These are phyloP conservation scores for Microctonus hyperodae DNA, from an alignment of 2,888 invertebrate species.

Conservation along the genomic window DNA sequence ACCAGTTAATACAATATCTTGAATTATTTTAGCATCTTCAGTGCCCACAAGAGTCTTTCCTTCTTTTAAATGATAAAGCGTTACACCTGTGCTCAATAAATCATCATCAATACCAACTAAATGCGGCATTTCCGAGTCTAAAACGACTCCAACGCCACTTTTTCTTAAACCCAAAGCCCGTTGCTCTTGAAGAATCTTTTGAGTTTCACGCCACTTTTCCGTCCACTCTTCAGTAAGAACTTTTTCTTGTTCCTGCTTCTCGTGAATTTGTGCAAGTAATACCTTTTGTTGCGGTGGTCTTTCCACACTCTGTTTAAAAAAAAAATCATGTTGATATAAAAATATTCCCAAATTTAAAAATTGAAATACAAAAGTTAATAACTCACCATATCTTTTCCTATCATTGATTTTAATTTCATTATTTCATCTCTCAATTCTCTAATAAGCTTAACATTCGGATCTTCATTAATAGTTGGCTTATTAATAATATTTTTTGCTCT, in stretches of 20 bases:
- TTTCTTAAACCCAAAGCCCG: slow-evolving; percentile 85
- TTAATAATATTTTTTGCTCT: slow-evolving; percentile 91
- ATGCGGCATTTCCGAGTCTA: slow-evolving; percentile 92
- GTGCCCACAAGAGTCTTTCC: slow-evolving; percentile 87
- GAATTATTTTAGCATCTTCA: slow-evolving; percentile 72
- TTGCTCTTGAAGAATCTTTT: slow-evolving; percentile 87
- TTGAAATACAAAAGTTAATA: slow-evolving; percentile 6
- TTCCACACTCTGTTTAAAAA: slow-evolving; percentile 62
- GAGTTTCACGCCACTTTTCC: slow-evolving; percentile 91
- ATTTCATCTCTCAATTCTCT: slow-evolving; percentile 86
- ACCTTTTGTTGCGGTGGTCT: slow-evolving; percentile 69
- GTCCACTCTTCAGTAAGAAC: slow-evolving; percentile 92
- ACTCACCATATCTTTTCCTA: slow-evolving; percentile 71
- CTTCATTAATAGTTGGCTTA: slow-evolving; percentile 90
- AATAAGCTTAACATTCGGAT: slow-evolving; percentile 87
- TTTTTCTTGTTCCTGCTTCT: slow-evolving; percentile 90
- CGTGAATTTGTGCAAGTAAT: slow-evolving; percentile 79
- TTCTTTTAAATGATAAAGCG: slow-evolving; percentile 90
- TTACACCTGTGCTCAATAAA: slow-evolving; percentile 87
- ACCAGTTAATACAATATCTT: slow-evolving; percentile 82
- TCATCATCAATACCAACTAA: slow-evolving; percentile 92
- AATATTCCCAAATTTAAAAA: neutral
- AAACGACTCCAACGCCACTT: slow-evolving; percentile 86
- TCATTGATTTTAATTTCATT: slow-evolving; percentile 78
- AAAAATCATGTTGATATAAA: slow-evolving; percentile 21